Conservation (phyloP, 2,888 invertebrate species). For the Dolichomitus sp. region DNA sequence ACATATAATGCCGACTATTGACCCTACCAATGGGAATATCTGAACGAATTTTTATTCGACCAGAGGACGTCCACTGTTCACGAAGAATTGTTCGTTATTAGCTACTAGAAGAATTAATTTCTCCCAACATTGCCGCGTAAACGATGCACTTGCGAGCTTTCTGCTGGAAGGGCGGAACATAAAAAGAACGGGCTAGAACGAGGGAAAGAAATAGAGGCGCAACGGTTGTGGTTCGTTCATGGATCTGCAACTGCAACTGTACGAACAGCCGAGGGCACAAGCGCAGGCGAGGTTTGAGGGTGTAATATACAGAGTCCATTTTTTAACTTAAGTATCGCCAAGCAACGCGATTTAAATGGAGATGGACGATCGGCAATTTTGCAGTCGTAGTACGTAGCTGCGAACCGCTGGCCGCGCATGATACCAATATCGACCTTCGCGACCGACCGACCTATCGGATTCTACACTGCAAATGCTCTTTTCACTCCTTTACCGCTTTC, state of each 20-base stretch:
- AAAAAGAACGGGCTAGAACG: slow-evolving; percentile 31
- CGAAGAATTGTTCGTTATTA: slow-evolving; percentile 79
- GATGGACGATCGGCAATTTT: slow-evolving; percentile 76
- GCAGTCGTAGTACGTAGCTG: slow-evolving; percentile 43
- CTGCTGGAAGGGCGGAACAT: not conserved
- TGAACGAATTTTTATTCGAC: not conserved
- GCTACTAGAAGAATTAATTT: slow-evolving; percentile 76
- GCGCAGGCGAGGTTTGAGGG: slow-evolving; percentile 16
- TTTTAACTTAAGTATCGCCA: slow-evolving; percentile 79
- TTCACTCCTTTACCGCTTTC: not conserved
- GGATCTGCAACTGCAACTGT: not conserved
- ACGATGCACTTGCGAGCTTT: slow-evolving; percentile 74
- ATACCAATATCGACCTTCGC: slow-evolving; percentile 20
- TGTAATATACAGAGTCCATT: slow-evolving; percentile 78
- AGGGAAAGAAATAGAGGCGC: slow-evolving; percentile 18
- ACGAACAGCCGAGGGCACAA: not conserved
- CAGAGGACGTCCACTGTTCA: slow-evolving; percentile 68
- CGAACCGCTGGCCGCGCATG: not conserved
- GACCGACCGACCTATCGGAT: not conserved
- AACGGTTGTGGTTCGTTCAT: slow-evolving; percentile 26
- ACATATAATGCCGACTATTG: not conserved
- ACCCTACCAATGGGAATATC: not conserved
- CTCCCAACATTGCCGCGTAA: slow-evolving; percentile 75
- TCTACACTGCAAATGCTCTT: not conserved
- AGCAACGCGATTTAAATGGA: slow-evolving; percentile 80